phyloP scores from a whole-genome alignment of 2,888 invertebrate species.

The Nomada flava region DNA sequence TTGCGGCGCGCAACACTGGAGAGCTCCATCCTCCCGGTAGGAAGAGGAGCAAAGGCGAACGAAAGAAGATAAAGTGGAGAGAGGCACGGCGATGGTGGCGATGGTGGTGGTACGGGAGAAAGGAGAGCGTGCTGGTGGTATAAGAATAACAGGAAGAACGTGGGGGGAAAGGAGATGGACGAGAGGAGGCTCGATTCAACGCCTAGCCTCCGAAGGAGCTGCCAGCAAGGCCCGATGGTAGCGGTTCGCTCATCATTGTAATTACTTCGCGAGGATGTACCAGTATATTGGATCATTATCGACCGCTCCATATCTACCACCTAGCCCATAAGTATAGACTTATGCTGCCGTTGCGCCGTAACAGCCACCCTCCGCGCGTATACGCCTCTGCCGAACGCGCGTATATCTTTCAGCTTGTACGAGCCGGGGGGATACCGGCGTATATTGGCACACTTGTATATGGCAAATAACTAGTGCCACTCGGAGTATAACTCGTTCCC shows the following conservation, averaged over 20 bases:
- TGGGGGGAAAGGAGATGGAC: conserved; percentile 49
- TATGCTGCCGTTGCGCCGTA: conserved; percentile 64
- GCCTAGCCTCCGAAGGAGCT: conserved; percentile 76
- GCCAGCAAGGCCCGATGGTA: conserved; percentile 71
- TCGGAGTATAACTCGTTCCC: conserved; percentile 27
- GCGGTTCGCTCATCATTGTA: conserved; percentile 83
- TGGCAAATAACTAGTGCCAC: conserved; percentile 32
- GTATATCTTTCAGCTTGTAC: conserved; percentile 48
- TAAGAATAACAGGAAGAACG: conserved; percentile 45
- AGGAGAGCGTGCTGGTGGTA: conserved; percentile 42
- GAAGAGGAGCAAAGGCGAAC: conserved; percentile 45
- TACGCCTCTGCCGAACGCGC: conserved; percentile 42
- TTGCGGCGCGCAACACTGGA: conserved; percentile 74
- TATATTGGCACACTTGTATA: conserved; percentile 41
- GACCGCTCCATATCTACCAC: conserved; percentile 82
- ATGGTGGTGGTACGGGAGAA: conserved; percentile 27
- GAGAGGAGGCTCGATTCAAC: conserved; percentile 64
- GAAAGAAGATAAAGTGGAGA: conserved; percentile 49
- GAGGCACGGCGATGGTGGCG: conserved; percentile 34
- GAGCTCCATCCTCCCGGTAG: conserved; percentile 56
- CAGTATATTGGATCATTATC: conserved; percentile 83
- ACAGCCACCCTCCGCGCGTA: conserved; percentile 20
- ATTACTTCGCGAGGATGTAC: conserved; percentile 83
- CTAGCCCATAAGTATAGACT: conserved; percentile 81
- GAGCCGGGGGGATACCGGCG: conserved; percentile 1